Evolutionary conservation across 2,888 invertebrate genomes (phyloP), one percentile per base, ranked within the genome.

Genomic region (Lamproptera curius): DNA sequence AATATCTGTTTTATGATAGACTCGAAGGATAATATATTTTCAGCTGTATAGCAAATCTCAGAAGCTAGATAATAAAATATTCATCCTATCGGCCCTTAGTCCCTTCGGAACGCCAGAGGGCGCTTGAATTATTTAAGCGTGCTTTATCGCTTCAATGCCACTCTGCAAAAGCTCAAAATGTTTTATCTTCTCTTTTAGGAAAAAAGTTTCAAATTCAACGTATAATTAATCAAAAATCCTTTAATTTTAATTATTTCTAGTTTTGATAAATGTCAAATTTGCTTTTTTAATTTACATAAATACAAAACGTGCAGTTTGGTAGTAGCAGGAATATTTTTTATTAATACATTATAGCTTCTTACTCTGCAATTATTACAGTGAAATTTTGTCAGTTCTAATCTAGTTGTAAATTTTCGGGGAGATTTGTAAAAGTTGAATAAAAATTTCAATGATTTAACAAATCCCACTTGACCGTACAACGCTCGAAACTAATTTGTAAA

Each of bases 71-170:
- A 28, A 47, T 41, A 17, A 47, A 47, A 47, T 47, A 47, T 42
- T 35, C 42, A 47, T 42, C 41, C 42, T 47, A 47, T 47, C 41
- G 31, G 35, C 20, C 16, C 34, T 23, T 8, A 28, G 2, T 41
- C 46, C 41, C 28, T 37, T 41, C 31, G 42, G 17, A 47, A 41
- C 46, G 9, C 36, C 41, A 17, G 37, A 47, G 36, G 46, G 46
- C 37, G 31, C 46, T 41, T 40, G 41, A 47, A 47, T 47, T 36
- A 41, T 47, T 47, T 41, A 28, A 17, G 20, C 46, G 41, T 47
- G 46, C 46, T 42, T 31, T 47, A 47, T 47, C 46, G 42, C 20
- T 41, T 41, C 8, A 16, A 35, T 35, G 23, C 26, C 40, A 10
- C 10, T 28, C 2, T 28, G 28, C 28, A 9, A 28, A 28, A 2